Base-by-base conservation (phyloP, 1,140 invertebrate species). In the Megalonaias nervosa region DNA sequence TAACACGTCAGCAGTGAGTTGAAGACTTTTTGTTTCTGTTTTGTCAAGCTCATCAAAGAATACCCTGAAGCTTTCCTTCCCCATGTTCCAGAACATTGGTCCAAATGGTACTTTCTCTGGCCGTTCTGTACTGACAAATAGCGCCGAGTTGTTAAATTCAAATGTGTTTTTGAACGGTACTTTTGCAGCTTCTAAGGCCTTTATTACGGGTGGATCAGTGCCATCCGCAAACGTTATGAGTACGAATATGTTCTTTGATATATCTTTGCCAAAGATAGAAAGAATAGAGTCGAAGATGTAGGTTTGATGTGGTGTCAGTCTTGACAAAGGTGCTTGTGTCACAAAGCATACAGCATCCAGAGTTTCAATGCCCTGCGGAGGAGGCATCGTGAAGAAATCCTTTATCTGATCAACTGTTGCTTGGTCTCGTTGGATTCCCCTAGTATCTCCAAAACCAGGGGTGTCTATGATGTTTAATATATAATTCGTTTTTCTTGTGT, bases 281-380 rank as follows among this genome's bases (percentile, higher is more conserved):
- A 82, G 60, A 17, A 83, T 81, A 17, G 79, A 70, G 48, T 83
- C 58, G 64, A 80, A 83, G 21, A 80, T 79, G 69, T 83, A 83
- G 23, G n/a, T 67, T 67, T 75, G 74, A 23, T 31, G 21, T 2
- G 67, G 12, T 16, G 74, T 75, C 1, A 75, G 55, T 68, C 74
- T 38, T n/a, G 74, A 38, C 55, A 69, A 67, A 12, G 74, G 74
- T 17, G 74, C 74, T 38, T 75, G 68, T 15, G 70, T 59, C 11
- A 75, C 38, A 56, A 75, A 75, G 56, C 67, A 69, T 21, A 75
- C 31, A 12, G 78, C 82, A 78, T 83, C 81, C 17, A 83, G 75
- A 60, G 59, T 65, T 19, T 66, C 68, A 21, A 82, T 62, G 2
- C 79, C 81, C 38, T 71, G 65, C n/a, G 66, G 9, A 48, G 23